Evolutionary conservation across 2,113 vertebrate species (phyloP).

Genomic region (Gymnocephalus cernua): DNA sequence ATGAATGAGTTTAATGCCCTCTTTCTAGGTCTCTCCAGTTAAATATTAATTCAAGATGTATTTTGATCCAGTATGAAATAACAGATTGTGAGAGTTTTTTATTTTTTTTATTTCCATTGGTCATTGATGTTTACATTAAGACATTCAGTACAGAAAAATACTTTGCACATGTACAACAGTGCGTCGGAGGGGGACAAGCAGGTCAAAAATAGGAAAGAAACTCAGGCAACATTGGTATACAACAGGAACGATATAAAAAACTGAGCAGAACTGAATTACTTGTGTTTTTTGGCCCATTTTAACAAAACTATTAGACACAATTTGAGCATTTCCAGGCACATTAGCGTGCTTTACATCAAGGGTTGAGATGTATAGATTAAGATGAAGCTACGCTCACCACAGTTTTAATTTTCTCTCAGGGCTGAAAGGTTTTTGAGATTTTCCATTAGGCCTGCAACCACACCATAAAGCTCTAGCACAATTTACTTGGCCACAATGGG

Average conservation of each 20-base stretch:
- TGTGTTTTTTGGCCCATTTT: background rate
- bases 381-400: background rate
- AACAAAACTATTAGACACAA: background rate
- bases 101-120: no score
- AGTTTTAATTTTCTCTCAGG: constrained; percentile 42
- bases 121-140: no score
- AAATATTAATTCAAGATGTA: background rate
- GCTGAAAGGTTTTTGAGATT: constrained; percentile 43
- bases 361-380: constrained; percentile 19
- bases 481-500: constrained; percentile 36
- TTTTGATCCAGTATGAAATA: background rate
- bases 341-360: background rate
- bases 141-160: no score
- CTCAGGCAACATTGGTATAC: background rate
- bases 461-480: constrained; percentile 21
- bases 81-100: no score
- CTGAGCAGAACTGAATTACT: background rate
- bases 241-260: background rate
- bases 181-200: no score
- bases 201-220: no score
- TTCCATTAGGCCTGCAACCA: constrained; percentile 58
- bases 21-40: background rate
- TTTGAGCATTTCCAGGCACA: background rate
- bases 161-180: no score
- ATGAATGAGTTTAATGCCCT: background rate